These are phyloP conservation scores for Conomelus anceps DNA, from an alignment of 2,888 invertebrate genomes.

Conservation along the genomic window DNA sequence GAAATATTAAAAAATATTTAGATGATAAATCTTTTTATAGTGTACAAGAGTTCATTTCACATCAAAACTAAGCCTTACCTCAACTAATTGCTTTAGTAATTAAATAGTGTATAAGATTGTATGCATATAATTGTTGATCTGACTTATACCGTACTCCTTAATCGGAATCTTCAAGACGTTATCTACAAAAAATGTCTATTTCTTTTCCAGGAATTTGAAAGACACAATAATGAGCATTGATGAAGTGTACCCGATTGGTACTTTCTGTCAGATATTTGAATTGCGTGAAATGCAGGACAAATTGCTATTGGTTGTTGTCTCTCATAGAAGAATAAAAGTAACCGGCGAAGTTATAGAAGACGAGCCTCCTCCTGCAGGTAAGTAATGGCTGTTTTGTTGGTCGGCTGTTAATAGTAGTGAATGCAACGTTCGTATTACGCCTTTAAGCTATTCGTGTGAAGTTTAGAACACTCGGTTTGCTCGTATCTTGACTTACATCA, in stretches of 20 bases:
- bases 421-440: neutral
- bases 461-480: too few relatives aligned
- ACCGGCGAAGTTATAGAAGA: conserved; percentile 63
- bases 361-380: conserved; percentile 49
- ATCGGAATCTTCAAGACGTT: too few relatives aligned
- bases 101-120: too few relatives aligned
- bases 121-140: too few relatives aligned
- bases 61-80: too few relatives aligned
- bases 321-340: conserved; percentile 80
- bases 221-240: conserved; percentile 77
- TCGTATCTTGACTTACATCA: too few relatives aligned
- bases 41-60: too few relatives aligned
- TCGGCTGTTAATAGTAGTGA: conserved; percentile 8
- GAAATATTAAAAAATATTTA: too few relatives aligned
- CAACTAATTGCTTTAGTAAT: too few relatives aligned
- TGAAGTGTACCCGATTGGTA: conserved; percentile 85
- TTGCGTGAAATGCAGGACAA: conserved; percentile 91
- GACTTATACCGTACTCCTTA: too few relatives aligned
- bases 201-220: conserved; percentile 57
- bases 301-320: conserved; percentile 87
- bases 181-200: neutral
- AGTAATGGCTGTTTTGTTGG: conserved; percentile 9
- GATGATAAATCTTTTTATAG: too few relatives aligned
- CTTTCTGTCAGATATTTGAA: conserved; percentile 97
- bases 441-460: too few relatives aligned